Percentiles rank a stretch among this genome's conserved stretches.
Evolutionary conservation across 2,113 vertebrate genomes (phyloP).

Genomic region (Ageneiosus marmoratus): DNA sequence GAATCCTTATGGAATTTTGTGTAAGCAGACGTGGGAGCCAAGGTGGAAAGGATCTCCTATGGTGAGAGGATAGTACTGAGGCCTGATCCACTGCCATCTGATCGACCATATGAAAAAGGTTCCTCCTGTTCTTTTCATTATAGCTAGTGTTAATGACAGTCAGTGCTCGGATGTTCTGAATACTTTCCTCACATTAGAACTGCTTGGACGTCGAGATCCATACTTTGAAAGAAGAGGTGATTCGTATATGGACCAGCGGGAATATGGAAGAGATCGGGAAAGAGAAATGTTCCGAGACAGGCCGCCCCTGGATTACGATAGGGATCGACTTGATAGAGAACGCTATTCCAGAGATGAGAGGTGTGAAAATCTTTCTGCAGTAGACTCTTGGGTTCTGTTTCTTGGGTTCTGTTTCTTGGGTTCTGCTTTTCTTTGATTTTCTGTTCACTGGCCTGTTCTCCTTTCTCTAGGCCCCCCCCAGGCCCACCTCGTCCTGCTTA

Average conservation of each 20-base stretch:
- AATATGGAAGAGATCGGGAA: slow-evolving; percentile 87
- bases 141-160: not conserved
- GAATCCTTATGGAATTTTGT: not conserved
- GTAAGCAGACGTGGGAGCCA: slow-evolving; percentile 72
- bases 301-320: slow-evolving; percentile 81
- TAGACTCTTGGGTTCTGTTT: not conserved
- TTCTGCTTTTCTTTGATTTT: not conserved
- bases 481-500: slow-evolving; percentile 75
- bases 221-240: slow-evolving; percentile 87
- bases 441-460: not conserved
- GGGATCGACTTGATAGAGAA: slow-evolving; percentile 89
- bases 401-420: not conserved
- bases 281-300: slow-evolving; percentile 78
- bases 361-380: slow-evolving; percentile 62
- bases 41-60: slow-evolving; percentile 92
- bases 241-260: slow-evolving; percentile 82
- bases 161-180: not conserved
- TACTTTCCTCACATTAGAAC: slow-evolving; percentile 71
- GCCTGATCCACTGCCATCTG: slow-evolving; percentile 83
- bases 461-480: slow-evolving; percentile 67
- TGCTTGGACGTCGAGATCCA: slow-evolving; percentile 80
- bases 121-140: not conserved
- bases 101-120: slow-evolving; percentile 89
- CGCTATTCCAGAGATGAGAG: slow-evolving; percentile 87
- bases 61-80: slow-evolving; percentile 93